Conservation (phyloP, 2,797 vertebrate genomes). For the Carapus acus region DNA sequence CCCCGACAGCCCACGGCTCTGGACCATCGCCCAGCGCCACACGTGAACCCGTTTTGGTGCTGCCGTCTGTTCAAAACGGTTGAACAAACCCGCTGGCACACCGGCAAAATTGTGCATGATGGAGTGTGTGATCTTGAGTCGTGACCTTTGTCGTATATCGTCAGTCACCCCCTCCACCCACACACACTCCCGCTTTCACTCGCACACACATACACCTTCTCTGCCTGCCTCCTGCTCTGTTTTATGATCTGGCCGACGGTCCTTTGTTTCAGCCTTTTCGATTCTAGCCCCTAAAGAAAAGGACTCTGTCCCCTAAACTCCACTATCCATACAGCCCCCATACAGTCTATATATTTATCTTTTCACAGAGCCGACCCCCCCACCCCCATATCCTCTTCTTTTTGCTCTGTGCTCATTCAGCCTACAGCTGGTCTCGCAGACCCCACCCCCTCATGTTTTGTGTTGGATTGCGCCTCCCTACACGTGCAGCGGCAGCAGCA, state of each 20-base stretch:
- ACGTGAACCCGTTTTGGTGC: neutral
- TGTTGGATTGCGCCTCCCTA: conserved; percentile 60
- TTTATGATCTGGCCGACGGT: conserved; percentile 8
- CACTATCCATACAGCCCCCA: neutral
- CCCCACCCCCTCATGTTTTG: conserved; percentile 55
- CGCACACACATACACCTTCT: conserved; percentile 1
- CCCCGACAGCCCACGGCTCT: conserved; percentile 9
- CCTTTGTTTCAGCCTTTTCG: conserved; percentile 37
- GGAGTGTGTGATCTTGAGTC: conserved; percentile 39
- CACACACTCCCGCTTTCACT: conserved; percentile 10
- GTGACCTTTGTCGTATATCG: conserved; percentile 44
- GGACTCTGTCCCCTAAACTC: conserved; percentile 42
- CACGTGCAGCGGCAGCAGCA: conserved; percentile 61
- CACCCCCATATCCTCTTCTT: conserved; percentile 17
- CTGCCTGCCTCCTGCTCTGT: no score
- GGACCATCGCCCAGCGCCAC: conserved; percentile 9
- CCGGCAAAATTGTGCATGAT: conserved; percentile 1
- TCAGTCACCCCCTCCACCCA: neutral
- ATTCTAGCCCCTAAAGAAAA: conserved; percentile 44
- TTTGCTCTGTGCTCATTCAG: conserved; percentile 44
- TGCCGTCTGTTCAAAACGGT: conserved; percentile 14
- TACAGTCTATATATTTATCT: neutral
- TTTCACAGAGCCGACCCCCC: conserved; percentile 2
- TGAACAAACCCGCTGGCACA: conserved; percentile 15
- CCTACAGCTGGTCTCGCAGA: conserved; percentile 60